Evolutionary conservation across 1,140 invertebrate genomes (phyloP).

Genomic region (Leptinotarsa lineolata): DNA sequence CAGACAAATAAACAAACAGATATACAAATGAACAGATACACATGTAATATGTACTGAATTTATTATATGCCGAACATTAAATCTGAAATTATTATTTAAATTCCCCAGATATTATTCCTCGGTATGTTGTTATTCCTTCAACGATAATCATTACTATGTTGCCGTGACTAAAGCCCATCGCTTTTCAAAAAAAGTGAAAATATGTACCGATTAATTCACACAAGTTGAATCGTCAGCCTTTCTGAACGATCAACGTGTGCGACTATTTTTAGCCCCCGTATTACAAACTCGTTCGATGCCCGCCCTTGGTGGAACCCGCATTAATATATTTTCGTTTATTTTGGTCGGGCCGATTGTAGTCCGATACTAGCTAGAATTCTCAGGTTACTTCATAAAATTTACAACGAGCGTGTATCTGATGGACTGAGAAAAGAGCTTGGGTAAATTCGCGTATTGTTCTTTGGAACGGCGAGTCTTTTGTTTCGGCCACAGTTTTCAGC

Average conservation of each 20-base stretch:
- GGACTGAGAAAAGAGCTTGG: conserved; percentile 18
- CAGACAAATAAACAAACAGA: too few relatives aligned
- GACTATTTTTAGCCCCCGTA: conserved; percentile 5
- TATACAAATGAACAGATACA: too few relatives aligned
- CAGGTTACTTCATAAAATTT: conserved; percentile 36
- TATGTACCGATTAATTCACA: neutral
- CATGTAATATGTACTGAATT: too few relatives aligned
- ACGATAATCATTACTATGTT: too few relatives aligned
- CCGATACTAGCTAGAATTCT: conserved; percentile 35
- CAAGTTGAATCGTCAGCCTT: neutral
- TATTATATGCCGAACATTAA: too few relatives aligned
- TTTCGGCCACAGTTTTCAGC: conserved; percentile 11
- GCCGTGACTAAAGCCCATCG: too few relatives aligned
- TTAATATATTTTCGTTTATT: conserved; percentile 32
- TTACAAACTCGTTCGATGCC: conserved; percentile 1
- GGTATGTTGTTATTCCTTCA: too few relatives aligned
- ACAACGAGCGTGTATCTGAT: conserved; percentile 33
- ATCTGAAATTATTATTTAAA: too few relatives aligned
- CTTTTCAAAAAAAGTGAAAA: neutral
- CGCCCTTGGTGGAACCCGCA: conserved; percentile 25
- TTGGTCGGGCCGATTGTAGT: conserved; percentile 38
- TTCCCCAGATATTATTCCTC: too few relatives aligned
- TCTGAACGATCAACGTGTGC: neutral
- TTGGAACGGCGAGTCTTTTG: conserved; percentile 6
- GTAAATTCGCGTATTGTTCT: conserved; percentile 29